Percentiles rank a stretch among this genome's conserved stretches.
Evolutionary conservation across 2,113 vertebrate genomes (phyloP).

Genomic region (Megaleporinus macrocephalus): DNA sequence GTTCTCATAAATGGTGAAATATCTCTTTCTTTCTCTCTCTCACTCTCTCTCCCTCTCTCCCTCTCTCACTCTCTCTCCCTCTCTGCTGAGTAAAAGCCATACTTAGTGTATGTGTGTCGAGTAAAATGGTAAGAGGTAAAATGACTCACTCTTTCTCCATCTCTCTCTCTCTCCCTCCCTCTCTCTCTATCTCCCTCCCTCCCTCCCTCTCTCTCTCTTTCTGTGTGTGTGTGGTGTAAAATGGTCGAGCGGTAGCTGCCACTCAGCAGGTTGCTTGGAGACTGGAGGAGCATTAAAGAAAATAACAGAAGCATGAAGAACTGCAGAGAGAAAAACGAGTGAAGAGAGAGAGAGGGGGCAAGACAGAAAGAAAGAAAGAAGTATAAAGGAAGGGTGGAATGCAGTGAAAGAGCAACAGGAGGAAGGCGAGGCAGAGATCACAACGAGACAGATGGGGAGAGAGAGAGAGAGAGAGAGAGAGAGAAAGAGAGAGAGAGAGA

Average conservation of each 20-base stretch:
- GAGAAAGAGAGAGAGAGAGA: neutral
- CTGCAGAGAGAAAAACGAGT: neutral
- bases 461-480: neutral
- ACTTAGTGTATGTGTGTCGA: neutral
- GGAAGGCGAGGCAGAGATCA: neutral
- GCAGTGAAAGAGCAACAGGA: no score
- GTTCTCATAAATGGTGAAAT: no score
- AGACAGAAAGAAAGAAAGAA: no score
- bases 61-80: no score
- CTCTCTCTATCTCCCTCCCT: neutral
- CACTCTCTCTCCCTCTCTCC: no score
- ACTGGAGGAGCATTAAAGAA: neutral
- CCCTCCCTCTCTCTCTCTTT: neutral
- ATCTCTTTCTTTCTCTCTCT: neutral
- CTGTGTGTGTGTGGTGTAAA: neutral
- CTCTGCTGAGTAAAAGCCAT: no score
- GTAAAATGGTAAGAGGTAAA: neutral
- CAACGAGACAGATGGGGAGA: neutral
- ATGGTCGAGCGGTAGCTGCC: neutral
- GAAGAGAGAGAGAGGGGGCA: neutral
- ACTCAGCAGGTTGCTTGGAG: neutral
- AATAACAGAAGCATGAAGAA: neutral
- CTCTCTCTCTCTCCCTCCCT: neutral
- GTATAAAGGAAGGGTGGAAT: neutral
- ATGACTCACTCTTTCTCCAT: neutral